phyloP scores from a whole-genome alignment of 2,797 vertebrate species.

The Limnodromus scolopaceus region DNA sequence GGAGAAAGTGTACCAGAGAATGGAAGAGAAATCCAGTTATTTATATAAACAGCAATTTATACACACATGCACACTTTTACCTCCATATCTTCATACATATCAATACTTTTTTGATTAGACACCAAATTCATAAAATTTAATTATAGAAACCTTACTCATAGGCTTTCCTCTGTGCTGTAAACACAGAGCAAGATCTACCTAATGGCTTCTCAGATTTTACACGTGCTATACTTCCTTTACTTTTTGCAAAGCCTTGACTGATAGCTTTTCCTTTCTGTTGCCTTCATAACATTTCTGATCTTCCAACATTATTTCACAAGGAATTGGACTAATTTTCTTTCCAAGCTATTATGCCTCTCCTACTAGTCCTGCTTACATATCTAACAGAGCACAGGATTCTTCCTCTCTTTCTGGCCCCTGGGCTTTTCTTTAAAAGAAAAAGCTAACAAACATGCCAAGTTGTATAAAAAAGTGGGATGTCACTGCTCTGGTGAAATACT shows the following conservation, averaged over 20 bases:
- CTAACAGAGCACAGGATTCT: slow-evolving; percentile 12
- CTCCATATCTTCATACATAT: not conserved
- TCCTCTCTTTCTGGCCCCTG: slow-evolving; percentile 58
- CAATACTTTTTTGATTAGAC: not conserved
- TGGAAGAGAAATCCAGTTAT: not conserved
- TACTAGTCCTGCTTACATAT: slow-evolving; percentile 7
- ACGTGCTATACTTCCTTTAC: not conserved
- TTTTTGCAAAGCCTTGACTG: slow-evolving; percentile 11
- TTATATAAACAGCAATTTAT: not conserved
- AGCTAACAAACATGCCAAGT: slow-evolving; percentile 73
- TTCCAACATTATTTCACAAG: not conserved
- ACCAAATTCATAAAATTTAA: not conserved
- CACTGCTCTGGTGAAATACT: slow-evolving; percentile 40
- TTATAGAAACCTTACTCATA: not conserved
- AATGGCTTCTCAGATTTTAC: not conserved
- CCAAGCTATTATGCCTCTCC: not conserved
- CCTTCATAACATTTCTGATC: not conserved
- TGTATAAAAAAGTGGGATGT: slow-evolving; percentile 63
- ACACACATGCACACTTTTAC: not conserved
- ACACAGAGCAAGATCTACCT: not conserved
- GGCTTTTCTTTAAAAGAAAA: slow-evolving; percentile 70
- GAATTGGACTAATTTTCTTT: slow-evolving; percentile 41
- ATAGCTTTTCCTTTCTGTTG: slow-evolving; percentile 23
- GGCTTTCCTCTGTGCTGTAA: not conserved
- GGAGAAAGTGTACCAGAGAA: not conserved